A percentile compares a stretch with the other conserved stretches of the same genome.
Conservation (phyloP, 2,113 vertebrate genomes). For the Columba livia region DNA sequence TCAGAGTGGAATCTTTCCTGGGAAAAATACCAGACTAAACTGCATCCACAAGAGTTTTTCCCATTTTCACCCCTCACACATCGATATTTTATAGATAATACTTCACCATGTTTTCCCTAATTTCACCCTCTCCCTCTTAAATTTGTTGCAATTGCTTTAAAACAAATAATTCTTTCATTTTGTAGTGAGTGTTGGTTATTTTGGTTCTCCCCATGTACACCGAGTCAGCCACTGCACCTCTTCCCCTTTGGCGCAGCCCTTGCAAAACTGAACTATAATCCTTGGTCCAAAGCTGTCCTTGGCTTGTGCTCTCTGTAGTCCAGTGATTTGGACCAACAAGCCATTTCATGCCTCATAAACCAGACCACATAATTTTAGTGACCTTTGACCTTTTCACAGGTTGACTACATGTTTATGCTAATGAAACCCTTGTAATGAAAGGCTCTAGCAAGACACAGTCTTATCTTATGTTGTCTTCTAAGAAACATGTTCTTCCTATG, state of each 20-base stretch:
- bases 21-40: not conserved
- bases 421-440: not conserved
- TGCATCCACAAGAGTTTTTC: not conserved
- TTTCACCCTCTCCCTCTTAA: not conserved
- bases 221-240: not conserved
- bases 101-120: not conserved
- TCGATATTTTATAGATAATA: not conserved
- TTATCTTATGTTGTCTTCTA: not conserved
- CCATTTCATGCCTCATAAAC: not conserved
- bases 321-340: not conserved
- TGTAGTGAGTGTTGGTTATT: not conserved
- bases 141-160: not conserved
- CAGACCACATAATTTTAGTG: not conserved
- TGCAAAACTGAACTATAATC: not conserved
- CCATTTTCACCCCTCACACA: not conserved
- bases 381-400: not conserved
- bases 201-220: not conserved
- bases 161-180: not conserved
- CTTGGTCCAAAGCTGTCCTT: not conserved
- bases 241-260: not conserved
- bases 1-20: not conserved
- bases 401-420: not conserved
- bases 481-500: not conserved
- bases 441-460: not conserved
- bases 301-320: not conserved